Base-by-base conservation (phyloP, 2,797 vertebrate species). In the Enteromius paludinosus region DNA sequence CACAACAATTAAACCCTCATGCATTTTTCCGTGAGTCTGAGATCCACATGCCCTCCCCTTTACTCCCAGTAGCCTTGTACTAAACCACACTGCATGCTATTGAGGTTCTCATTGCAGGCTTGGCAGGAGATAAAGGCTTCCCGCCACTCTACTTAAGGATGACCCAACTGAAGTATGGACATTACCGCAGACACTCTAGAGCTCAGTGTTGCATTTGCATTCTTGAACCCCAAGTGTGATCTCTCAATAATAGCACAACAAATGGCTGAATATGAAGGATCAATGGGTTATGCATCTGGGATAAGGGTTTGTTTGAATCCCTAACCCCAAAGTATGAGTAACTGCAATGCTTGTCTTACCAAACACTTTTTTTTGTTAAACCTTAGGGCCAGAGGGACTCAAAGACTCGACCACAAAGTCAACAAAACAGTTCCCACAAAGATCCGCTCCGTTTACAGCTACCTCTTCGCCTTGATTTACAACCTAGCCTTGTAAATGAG, bases 61-160 rank as follows among this genome's bases (percentile, higher is more conserved):
- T 17, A 30, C 76, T 85, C 43, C 56, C 74, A 64, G 62, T 69
- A 45, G 52, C 49, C 78, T 81, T 72, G 45, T 35, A 47, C 79
- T 81, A 33, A 43, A 79, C 68, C 83, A 64, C 54, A 76, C 65
- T 45, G 83, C 41, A 23, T 59, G 69, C 66, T 76, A 30, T 78
- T 74, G 23, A 78, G 62, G 28, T 71, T 81, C 43, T 76, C 20
- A 43, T 49, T 62, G 49, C 33, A 43, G 69, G 10, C 47, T 76
- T 87, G 86, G 82, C 84, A 80, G 79, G 20, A 76, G 54, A 82
- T 84, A 20, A 84, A 88, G 64, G 56, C 59, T 56, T 35, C 7
- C 49, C 54, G 14, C 38, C 41, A 65, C 61, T 17, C 76, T 23
- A 54, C 25, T 25, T 70, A 56, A 28, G 65, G 54, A 66, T 47